Evolutionary conservation across 2,888 invertebrate species (phyloP), one percentile per base, ranked within the genome.

Genomic region (Rhodophaea formosa): DNA sequence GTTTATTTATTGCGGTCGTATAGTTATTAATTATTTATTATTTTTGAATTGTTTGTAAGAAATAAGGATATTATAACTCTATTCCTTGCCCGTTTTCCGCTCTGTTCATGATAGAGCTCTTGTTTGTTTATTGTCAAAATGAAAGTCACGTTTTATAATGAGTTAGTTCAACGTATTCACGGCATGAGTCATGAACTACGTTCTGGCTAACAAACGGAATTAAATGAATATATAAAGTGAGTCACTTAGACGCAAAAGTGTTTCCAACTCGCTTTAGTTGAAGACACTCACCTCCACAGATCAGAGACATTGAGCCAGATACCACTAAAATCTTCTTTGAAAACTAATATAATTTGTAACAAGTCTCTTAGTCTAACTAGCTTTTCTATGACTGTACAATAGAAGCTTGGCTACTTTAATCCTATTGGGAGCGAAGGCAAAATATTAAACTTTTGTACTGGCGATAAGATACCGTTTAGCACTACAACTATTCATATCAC

Each of bases 371-470:
- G 62, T 60, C 70, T 85, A 83, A 72, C 88, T 90, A 91, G 88
- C 89, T 80, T 70, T 70, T 72, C 86, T 88, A 85, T 75, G 67
- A 66, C 68, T 75, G 69, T 74, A 76, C 72, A 79, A 77, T 75
- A 68, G 69, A 85, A 88, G 84, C 86, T 80, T 72, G 68, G 72
- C 79, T 86, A 82, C 72, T 71, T 59, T 65, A 71, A 23, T 71
- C 65, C 70, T 74, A 78, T 73, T 63, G 61, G 82, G 88, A 88
- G 77, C 85, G 80, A 88, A 90, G 88, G 90, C 89, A 82, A 82
- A 84, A 80, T 79, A 79, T 84, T 82, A 77, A 83, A 84, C 69
- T 76, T 89, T 91, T 91, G 91, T 91, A 91, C 91, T 91, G 76
- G 87, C 88, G 76, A 83, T 79, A 75, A 83, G 75, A 72, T 83